phyloP scores from a whole-genome alignment of 2,888 invertebrate genomes.

The Quadriops clusia region DNA sequence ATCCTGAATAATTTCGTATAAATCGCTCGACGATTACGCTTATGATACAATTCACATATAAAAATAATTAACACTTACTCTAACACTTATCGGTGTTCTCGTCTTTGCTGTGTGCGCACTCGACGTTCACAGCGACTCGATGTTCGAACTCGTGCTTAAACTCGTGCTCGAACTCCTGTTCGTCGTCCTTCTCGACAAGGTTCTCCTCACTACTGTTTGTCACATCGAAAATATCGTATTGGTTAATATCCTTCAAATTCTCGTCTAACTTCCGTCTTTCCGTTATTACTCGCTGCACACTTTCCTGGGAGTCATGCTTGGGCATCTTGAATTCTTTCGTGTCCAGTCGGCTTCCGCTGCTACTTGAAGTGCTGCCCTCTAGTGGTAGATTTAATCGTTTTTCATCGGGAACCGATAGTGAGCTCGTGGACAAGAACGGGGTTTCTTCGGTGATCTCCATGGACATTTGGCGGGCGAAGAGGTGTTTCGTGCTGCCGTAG shows the following conservation, averaged over 20 bases:
- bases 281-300: conserved; percentile 49
- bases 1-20: too few species aligned
- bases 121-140: background rate
- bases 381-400: conserved; percentile 8
- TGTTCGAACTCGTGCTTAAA: too few species aligned
- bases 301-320: conserved; percentile 37
- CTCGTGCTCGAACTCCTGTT: too few species aligned
- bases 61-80: conserved; percentile 1
- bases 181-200: conserved; percentile 10
- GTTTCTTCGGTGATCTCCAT: conserved; percentile 44
- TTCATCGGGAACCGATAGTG: conserved; percentile 12
- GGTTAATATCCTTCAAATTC: conserved; percentile 29
- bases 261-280: conserved; percentile 48
- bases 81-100: background rate
- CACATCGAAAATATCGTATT: conserved; percentile 33
- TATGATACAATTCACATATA: conserved; percentile 2
- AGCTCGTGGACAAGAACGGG: conserved; percentile 31
- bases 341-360: conserved; percentile 4
- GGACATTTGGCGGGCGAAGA: conserved; percentile 43
- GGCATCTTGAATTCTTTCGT: conserved; percentile 20
- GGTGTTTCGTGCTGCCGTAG: conserved; percentile 43
- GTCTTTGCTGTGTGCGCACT: background rate
- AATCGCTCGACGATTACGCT: too few species aligned
- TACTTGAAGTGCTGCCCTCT: conserved; percentile 9
- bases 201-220: conserved; percentile 26